phyloP scores from a whole-genome alignment of 2,888 invertebrate species.

The Bombyx huttoni region DNA sequence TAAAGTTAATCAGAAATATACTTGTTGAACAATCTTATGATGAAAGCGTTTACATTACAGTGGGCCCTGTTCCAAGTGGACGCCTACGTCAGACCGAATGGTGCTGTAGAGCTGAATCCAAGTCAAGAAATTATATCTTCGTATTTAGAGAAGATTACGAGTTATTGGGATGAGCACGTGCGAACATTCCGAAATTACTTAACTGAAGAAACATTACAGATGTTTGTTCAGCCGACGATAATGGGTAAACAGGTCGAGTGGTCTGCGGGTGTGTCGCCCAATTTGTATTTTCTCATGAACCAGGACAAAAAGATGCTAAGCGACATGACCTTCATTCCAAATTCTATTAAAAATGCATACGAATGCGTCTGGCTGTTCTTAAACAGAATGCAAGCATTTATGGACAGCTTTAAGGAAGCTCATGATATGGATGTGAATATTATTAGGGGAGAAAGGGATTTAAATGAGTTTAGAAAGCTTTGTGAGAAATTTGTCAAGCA shows the following conservation, averaged over 20 bases:
- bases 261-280: conserved; percentile 81
- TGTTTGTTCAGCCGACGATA: conserved; percentile 87
- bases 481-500: conserved; percentile 80
- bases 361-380: conserved; percentile 76
- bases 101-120: conserved; percentile 70
- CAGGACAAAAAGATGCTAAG: conserved; percentile 74
- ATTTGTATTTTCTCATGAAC: conserved; percentile 77
- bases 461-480: conserved; percentile 75
- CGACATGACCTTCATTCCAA: conserved; percentile 71
- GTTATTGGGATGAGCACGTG: conserved; percentile 78
- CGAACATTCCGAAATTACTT: conserved; percentile 79
- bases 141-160: conserved; percentile 74
- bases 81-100: conserved; percentile 54
- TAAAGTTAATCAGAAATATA: too few relatives aligned
- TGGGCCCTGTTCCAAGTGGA: conserved; percentile 76
- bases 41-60: conserved; percentile 41
- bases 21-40: too few relatives aligned
- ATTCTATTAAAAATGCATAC: conserved; percentile 74
- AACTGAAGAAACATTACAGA: conserved; percentile 77
- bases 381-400: conserved; percentile 75
- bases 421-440: conserved; percentile 73
- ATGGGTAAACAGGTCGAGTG: conserved; percentile 86
- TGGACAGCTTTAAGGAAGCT: conserved; percentile 80
- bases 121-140: conserved; percentile 71
- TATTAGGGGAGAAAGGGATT: conserved; percentile 76